These are phyloP conservation scores for Eupsilia transversa DNA, from an alignment of 2,888 invertebrate genomes.

Conservation along the genomic window DNA sequence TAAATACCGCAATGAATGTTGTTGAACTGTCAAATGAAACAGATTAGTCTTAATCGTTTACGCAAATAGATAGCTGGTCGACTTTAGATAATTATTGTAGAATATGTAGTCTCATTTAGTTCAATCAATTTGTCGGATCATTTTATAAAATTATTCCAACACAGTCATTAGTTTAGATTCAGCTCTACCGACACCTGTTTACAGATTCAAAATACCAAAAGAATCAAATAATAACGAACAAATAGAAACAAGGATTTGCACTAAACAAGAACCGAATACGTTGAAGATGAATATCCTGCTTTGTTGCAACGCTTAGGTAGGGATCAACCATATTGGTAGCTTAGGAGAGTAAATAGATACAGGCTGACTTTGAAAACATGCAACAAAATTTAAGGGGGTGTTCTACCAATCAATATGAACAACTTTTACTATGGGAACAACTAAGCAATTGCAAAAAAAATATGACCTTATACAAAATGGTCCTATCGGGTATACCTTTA, in stretches of 20 bases:
- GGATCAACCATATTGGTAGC: conserved; percentile 39
- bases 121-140: neutral
- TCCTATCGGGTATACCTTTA: no score
- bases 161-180: conserved; percentile 14
- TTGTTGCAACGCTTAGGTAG: conserved; percentile 52
- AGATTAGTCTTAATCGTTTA: no score
- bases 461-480: no score
- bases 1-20: no score
- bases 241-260: conserved; percentile 6
- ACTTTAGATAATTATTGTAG: conserved; percentile 12
- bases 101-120: conserved; percentile 16
- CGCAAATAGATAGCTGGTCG: no score
- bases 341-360: conserved; percentile 9
- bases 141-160: neutral
- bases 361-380: no score
- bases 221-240: conserved; percentile 23
- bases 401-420: no score
- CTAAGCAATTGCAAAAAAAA: no score
- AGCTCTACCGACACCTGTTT: conserved; percentile 41
- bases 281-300: conserved; percentile 53
- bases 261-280: conserved; percentile 8
- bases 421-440: no score
- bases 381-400: no score
- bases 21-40: no score
- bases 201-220: conserved; percentile 51